Evolutionary conservation across 1,140 invertebrate species (phyloP), one percentile per base, ranked within the genome.

Genomic region (Scaptomyza pallida): DNA sequence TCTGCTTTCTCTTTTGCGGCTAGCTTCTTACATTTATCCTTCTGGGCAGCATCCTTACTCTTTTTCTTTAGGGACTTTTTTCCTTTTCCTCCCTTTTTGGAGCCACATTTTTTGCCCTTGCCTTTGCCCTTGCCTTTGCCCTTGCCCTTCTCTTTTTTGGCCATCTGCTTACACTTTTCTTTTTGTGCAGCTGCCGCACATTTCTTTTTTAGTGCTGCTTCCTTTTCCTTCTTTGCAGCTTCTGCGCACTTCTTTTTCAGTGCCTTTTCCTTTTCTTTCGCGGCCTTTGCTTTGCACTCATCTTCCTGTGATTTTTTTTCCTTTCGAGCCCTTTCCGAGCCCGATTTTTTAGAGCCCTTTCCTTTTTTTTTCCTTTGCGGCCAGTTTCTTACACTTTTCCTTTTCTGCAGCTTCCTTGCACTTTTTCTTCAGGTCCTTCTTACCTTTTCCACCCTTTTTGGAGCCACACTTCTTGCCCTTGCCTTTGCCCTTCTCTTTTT

Each of bases 161-260:
- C 33, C 12, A 21, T 10, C 10, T 30, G 12, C 21, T n/a, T 19
- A 8, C 43, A n/a, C 16, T 33, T 44, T n/a, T 30, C n/a, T n/a
- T n/a, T n/a, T n/a, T n/a, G n/a, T n/a, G n/a, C n/a, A n/a, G n/a
- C n/a, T n/a, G n/a, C n/a, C n/a, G n/a, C n/a, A n/a, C n/a, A n/a
- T n/a, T n/a, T n/a, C 1, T 26, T 26, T 1, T 26, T 26, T 1
- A 37, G 2, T 0, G 23, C 47, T 17, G 16, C 4, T 4, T 3
- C 13, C 9, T 44, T 52, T 3, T 44, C 21, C 10, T 43, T 35
- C 6, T 33, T 13, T 3, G 37, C 15, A 2, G 37, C 15, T 23
- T 60, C 15, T 10, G 13, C 47, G 8, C 47, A 50, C 6, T 43
- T 19, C 33, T 51, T 21, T 8, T 48, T 60, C 9, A 37, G 12